Percentiles rank a stretch among this genome's conserved stretches.
Conservation (phyloP, 2,113 vertebrate genomes). For the Ctenomys sociabilis region DNA sequence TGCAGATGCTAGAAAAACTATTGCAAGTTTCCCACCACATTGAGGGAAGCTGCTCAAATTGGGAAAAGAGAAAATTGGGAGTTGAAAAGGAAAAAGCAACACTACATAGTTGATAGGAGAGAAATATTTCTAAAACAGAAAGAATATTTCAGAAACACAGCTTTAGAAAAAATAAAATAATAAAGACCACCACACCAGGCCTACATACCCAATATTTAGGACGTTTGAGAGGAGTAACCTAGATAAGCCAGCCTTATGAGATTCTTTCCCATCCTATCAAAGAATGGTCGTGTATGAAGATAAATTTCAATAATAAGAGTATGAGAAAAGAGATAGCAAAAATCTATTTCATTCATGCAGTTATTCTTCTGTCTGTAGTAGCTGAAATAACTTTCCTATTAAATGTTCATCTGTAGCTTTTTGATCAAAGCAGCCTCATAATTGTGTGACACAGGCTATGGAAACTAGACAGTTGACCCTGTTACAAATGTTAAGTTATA, state of each 20-base stretch:
- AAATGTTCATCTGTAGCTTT: background rate
- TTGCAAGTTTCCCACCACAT: background rate
- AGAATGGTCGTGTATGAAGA: background rate
- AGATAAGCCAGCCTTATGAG: background rate
- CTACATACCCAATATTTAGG: background rate
- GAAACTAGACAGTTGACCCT: background rate
- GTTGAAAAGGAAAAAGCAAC: background rate
- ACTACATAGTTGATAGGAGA: background rate
- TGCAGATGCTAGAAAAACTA: background rate
- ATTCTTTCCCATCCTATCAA: background rate
- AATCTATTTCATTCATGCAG: background rate
- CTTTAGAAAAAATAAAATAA: background rate
- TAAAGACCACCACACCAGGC: background rate
- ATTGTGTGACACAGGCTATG: background rate
- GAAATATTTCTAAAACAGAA: background rate
- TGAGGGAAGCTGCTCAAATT: background rate
- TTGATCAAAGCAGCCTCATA: background rate
- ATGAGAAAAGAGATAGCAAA: background rate
- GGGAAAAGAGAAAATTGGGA: background rate
- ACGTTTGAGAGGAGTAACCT: background rate
- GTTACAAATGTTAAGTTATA: constrained; percentile 55
- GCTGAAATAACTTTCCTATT: constrained; percentile 22
- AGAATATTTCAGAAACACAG: background rate
- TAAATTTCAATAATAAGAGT: constrained; percentile 20
- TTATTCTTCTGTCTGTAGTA: background rate